Conservation (phyloP, 30 jellyfish, hydroid and myxozoan species). For the Phacellophora camtschatica region DNA sequence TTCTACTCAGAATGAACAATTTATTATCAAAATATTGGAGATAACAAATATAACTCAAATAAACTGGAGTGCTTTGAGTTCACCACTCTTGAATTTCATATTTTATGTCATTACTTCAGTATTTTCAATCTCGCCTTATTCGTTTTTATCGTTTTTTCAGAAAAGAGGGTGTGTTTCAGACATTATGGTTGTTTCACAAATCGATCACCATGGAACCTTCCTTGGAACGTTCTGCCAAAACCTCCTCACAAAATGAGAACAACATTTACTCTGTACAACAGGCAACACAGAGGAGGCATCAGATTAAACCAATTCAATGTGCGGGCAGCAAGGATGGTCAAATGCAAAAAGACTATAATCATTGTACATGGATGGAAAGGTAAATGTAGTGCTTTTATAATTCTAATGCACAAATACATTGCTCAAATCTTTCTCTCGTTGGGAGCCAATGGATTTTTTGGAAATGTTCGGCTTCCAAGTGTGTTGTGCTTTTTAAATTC, state of each 20-base stretch:
- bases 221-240: slow-evolving; percentile 58
- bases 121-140: not conserved
- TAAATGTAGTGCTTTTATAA: too few relatives aligned
- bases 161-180: slow-evolving; percentile 39
- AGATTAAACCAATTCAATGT: not conserved
- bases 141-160: not conserved
- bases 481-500: too few relatives aligned
- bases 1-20: too few relatives aligned
- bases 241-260: slow-evolving; percentile 45
- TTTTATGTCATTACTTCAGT: not conserved
- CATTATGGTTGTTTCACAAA: slow-evolving; percentile 78
- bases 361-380: slow-evolving; percentile 83
- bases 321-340: not conserved
- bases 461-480: too few relatives aligned
- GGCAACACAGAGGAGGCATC: slow-evolving; percentile 10
- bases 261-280: slow-evolving; percentile 17
- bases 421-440: too few relatives aligned
- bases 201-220: slow-evolving; percentile 47
- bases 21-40: not conserved
- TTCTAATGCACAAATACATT: too few relatives aligned
- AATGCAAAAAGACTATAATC: slow-evolving; percentile 34
- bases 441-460: too few relatives aligned
- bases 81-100: not conserved
- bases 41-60: not conserved
- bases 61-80: not conserved